A percentile compares a stretch with the other conserved stretches of the same genome.
Conservation (phyloP, 30 jellyfish, hydroid and myxozoan genomes). For the Mastigias papua region DNA sequence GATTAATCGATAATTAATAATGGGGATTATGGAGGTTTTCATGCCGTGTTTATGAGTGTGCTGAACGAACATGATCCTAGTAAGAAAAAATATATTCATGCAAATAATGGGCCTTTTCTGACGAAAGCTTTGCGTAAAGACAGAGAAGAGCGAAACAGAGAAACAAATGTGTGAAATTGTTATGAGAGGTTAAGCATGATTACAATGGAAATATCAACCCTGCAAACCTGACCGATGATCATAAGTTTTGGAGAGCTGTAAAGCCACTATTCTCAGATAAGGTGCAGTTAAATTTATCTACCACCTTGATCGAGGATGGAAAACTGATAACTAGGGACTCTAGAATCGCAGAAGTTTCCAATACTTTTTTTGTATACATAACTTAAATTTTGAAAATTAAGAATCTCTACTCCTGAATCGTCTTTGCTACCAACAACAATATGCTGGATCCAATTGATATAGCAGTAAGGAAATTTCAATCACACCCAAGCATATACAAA, state of each 20-base stretch:
- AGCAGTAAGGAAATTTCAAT: conserved; percentile 12
- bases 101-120: conserved; percentile 58
- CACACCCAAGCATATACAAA: conserved; percentile 46
- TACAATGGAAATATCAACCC: conserved; percentile 48
- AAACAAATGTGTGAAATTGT: conserved; percentile 51
- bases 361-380: conserved; percentile 26
- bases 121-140: conserved; percentile 59
- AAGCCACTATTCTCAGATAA: conserved; percentile 68
- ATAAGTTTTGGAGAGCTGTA: conserved; percentile 53
- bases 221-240: conserved; percentile 39
- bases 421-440: conserved; percentile 3
- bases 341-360: conserved; percentile 41
- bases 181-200: conserved; percentile 23
- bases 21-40: conserved; percentile 4
- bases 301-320: conserved; percentile 43
- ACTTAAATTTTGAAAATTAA: conserved; percentile 39
- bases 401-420: conserved; percentile 33
- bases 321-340: conserved; percentile 47
- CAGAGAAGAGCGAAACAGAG: conserved; percentile 27
- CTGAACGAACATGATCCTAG: conserved; percentile 48
- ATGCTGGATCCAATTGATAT: conserved; percentile 43
- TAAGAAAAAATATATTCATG: conserved; percentile 46
- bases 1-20: no score
- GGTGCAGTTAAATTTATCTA: conserved; percentile 36
- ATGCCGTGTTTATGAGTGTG: conserved; percentile 47